Base-by-base conservation (phyloP, 2,113 vertebrate species). In the Dipodomys spectabilis region DNA sequence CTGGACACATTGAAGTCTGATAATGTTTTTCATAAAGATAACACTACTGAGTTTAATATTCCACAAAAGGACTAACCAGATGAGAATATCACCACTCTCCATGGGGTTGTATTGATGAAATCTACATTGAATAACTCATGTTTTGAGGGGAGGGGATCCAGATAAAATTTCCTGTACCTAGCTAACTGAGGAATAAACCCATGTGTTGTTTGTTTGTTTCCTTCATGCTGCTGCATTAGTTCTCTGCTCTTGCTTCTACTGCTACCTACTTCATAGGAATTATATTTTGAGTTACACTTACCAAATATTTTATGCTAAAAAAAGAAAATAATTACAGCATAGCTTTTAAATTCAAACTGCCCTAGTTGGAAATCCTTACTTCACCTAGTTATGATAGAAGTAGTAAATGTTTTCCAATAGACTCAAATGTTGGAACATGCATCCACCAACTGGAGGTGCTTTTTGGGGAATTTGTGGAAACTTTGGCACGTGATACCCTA, bases 1-100 rank as follows among this genome's bases (percentile, higher is more conserved):
- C 65, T 39, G 53, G 79, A 87, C 65, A 60, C 75, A 81, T 30
- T 75, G 10, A 9, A 92, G 90, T 87, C 85, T 78, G 45, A 94
- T 82, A 28, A 44, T 28, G 25, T 49, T 35, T 85, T 94, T 74
- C 53, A 87, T 71, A 80, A 96, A 79, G 71, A 75, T 88, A 93
- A 77, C 28, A 62, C 16, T 6, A 85, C 20, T 74, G 57, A 88
- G 19, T 11, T 67, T 12, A 67, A 23, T 57, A 74, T 65, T 87
- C 65, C 12, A 91, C 86, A 74, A 88, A 81, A 80, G 65, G 53
- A 74, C 22, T 44, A 87, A 65, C 18, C 35, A 67, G 30, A 53
- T 67, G 22, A 74, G 30, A 87, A 75, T 27, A 92, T 64, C 53
- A 25, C 20, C 90, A 16, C 85, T 83, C 19, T 79, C 3, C 12